phyloP scores from a whole-genome alignment of 2,113 vertebrate species.

The Ibidorhyncha struthersii region DNA sequence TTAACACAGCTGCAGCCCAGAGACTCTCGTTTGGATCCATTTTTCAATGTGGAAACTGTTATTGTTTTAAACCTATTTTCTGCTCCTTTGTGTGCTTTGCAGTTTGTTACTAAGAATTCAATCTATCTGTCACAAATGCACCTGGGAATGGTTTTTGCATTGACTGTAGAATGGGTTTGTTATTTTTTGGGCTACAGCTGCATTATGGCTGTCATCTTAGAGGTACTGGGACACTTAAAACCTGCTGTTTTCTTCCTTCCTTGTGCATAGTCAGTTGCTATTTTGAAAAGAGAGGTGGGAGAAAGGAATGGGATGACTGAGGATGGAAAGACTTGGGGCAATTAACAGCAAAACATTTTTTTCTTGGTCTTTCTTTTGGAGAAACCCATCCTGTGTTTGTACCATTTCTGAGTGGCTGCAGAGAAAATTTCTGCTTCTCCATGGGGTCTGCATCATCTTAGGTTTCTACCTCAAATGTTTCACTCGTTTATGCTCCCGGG shows the following conservation, averaged over 20 bases:
- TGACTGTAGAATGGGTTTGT: background rate
- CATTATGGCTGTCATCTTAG: background rate
- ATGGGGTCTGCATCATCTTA: background rate
- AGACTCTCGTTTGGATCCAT: background rate
- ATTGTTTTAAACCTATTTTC: background rate
- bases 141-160: background rate
- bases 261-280: background rate
- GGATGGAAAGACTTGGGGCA: background rate
- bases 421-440: background rate
- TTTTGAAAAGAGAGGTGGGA: background rate
- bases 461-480: background rate
- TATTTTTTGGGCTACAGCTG: background rate
- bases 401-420: background rate
- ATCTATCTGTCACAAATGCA: background rate
- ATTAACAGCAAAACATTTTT: background rate
- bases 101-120: background rate
- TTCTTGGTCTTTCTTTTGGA: background rate
- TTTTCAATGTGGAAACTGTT: background rate
- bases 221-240: background rate
- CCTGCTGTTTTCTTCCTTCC: background rate
- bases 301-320: background rate
- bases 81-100: background rate
- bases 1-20: background rate
- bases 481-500: background rate
- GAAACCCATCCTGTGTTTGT: background rate